Conservation (phyloP, 2,797 vertebrate species). For the Sylvia borin region DNA sequence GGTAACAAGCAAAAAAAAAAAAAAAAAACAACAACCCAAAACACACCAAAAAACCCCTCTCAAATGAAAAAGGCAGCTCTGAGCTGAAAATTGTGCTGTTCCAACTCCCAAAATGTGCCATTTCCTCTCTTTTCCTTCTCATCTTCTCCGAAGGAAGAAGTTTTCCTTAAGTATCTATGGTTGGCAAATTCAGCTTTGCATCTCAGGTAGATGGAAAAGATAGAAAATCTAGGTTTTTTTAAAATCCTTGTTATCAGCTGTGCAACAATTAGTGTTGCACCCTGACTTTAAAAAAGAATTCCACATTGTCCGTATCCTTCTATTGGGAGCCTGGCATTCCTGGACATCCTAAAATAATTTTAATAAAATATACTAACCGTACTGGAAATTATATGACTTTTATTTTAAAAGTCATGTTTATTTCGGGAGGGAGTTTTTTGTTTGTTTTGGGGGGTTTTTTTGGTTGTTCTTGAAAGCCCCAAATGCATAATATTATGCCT, state of each 20-base stretch:
- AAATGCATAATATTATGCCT: background rate
- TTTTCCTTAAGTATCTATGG: rapidly evolving
- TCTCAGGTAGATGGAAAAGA: background rate
- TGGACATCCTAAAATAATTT: background rate
- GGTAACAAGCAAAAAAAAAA: background rate
- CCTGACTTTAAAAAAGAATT: background rate
- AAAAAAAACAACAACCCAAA: too few species aligned
- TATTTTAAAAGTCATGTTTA: background rate
- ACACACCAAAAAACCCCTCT: background rate
- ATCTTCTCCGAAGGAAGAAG: background rate
- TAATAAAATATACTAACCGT: background rate
- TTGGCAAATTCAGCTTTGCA: background rate
- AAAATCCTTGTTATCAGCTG: too few species aligned
- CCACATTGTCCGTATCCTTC: background rate
- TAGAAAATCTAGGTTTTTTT: background rate
- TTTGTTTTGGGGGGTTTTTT: too few species aligned
- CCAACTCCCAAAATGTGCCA: background rate
- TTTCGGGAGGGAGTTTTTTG: background rate
- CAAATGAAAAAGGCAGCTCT: background rate
- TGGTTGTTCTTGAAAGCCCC: background rate
- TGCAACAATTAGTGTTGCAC: background rate
- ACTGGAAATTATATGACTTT: background rate
- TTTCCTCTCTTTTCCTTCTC: background rate
- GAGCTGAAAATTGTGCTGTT: background rate
- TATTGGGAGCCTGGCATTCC: background rate